Evolutionary conservation across 2,113 vertebrate genomes (phyloP), one percentile per base, ranked within the genome.

Genomic region (Syrmaticus mikado): DNA sequence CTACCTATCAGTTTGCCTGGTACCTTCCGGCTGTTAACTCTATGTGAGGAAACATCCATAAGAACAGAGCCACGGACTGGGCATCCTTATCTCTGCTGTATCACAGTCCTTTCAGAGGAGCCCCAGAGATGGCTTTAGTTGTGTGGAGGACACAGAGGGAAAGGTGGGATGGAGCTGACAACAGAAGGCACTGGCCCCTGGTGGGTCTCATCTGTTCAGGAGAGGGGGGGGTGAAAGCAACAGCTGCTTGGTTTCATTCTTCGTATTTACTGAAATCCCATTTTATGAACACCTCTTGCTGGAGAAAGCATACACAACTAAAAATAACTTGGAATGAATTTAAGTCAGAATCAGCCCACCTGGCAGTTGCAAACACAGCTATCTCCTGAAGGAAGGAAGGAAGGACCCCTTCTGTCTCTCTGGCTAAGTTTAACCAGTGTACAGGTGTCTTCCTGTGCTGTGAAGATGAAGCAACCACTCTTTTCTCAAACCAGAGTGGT

Each of bases 371-470:
- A 76, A 80, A 94, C 3, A 5, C 27, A 57, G 15, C 77, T 83
- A 62, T 95, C 74, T 93, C 72, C 57, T 40, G n/a, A n/a, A n/a
- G n/a, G n/a, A n/a, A n/a, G n/a, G n/a, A n/a, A n/a, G n/a, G n/a
- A n/a, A n/a, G n/a, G n/a, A n/a, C n/a, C 41, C 70, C 7, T 18
- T 58, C 50, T 80, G 68, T 20, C 60, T 71, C 48, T 77, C 27
- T 7, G 0, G 21, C 76, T 70, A 50, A 46, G 13, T 85, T 91
- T 80, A 90, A 64, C 55, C 65, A 64, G 46, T 81, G 38, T 62
- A 67, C 90, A 92, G 90, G 90, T 92, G 92, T 95, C 68, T 90
- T 93, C 52, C 72, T 83, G 90, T 61, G 76, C 28, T 91, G 50
- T 68, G 74, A 64, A 67, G 41, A 88, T 28, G 46, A 90, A 96